Percentiles rank a stretch among this genome's conserved stretches.
Conservation (phyloP, 1,140 invertebrate genomes). For the Idris sp. region DNA sequence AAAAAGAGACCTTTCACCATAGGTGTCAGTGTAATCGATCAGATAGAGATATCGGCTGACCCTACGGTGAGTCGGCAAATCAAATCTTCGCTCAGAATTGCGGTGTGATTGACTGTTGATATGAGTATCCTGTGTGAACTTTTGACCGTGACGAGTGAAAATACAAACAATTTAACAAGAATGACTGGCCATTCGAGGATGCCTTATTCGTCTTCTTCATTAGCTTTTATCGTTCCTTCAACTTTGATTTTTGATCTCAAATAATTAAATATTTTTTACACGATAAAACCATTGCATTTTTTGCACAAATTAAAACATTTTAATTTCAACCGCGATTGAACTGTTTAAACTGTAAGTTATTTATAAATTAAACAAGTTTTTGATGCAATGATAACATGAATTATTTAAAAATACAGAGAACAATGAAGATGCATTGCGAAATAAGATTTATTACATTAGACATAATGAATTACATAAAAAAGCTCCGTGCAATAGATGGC, state of each 20-base stretch:
- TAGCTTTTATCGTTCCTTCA: slow-evolving; percentile 31
- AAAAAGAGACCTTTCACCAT: slow-evolving; percentile 40
- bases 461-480: no score
- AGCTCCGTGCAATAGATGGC: no score
- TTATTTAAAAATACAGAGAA: no score
- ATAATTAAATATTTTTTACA: slow-evolving; percentile 53
- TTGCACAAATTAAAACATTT: no score
- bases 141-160: slow-evolving; percentile 75
- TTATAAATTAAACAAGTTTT: no score
- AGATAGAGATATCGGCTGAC: slow-evolving; percentile 70
- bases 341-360: slow-evolving; percentile 23
- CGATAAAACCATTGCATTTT: slow-evolving; percentile 19
- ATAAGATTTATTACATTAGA: no score
- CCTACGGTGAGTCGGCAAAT: slow-evolving; percentile 69
- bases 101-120: slow-evolving; percentile 67
- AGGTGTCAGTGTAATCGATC: slow-evolving; percentile 68
- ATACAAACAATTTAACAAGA: slow-evolving; percentile 78
- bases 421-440: no score
- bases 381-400: no score
- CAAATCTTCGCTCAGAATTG: slow-evolving; percentile 63
- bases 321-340: slow-evolving; percentile 44
- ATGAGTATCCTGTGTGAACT: slow-evolving; percentile 69
- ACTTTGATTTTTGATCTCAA: slow-evolving; percentile 20
- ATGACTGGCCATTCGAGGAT: slow-evolving; percentile 75
- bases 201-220: slow-evolving; percentile 65